Base-by-base conservation (phyloP, 2,113 vertebrate genomes). In the Spermophilus dauricus region DNA sequence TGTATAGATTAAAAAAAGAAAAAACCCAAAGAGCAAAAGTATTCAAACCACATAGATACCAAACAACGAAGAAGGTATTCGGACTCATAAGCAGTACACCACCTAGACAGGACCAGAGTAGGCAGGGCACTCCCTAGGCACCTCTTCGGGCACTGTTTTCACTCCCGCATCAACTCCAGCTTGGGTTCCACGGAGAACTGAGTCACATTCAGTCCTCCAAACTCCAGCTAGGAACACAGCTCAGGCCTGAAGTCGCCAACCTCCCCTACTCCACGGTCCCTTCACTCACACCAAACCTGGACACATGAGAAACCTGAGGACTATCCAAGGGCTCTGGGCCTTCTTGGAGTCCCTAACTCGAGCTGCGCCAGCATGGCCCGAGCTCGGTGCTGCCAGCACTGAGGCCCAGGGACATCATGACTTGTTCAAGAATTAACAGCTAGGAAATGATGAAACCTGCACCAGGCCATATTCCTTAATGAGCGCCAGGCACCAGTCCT, bases 261-360 rank as follows among this genome's bases (percentile, higher is more conserved):
- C 30, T 69, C 88, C 72, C 5, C 61, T 5, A 11, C 2, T 14
- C 20, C 67, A 61, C 48, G 2, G 0, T n/a, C 32, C 56, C 34
- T 32, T n/a, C 69, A 45, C 30, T 32, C 69, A 37, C 75, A 32
- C 17, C 1, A 0, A 91, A 39, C 2, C 53, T 0, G 0, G 0
- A 13, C 1, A 3, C 26, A 26, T 4, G 1, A 6, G 0, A 5
- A 0, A 45, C 7, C 37, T 24, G 18, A 16, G 13, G 51, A 26
- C 13, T 2, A 17, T 9, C 32, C 9, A 26, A 5, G 2, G 58
- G 51, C 24, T 24, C 1, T 14, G 11, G 22, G 37, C 2, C 17
- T 28, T 30, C 51, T 37, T 17, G 5, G 20, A 10, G 37, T 14
- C 16, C 53, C 26, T 45, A 83, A 14, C 10, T 28, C 4, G 37